phyloP scores from a whole-genome alignment of 1,140 invertebrate species.

The Euwallacea similis region DNA sequence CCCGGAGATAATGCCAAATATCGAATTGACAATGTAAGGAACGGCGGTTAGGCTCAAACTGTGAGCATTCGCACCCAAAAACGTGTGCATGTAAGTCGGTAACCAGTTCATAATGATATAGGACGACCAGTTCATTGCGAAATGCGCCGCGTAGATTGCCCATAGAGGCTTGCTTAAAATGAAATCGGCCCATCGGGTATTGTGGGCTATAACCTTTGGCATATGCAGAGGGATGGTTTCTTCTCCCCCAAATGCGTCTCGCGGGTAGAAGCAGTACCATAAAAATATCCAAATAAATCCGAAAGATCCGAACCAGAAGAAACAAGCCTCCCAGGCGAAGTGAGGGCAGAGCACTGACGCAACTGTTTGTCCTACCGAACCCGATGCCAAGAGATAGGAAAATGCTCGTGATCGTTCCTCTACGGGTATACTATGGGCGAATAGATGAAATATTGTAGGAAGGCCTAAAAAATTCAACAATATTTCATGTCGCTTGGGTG shows the following conservation, averaged over 20 bases:
- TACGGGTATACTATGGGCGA: constrained; percentile 73
- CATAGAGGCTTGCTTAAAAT: constrained; percentile 73
- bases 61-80: constrained; percentile 69
- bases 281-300: constrained; percentile 72
- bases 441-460: constrained; percentile 80
- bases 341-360: constrained; percentile 72
- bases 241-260: constrained; percentile 57
- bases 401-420: constrained; percentile 77
- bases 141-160: constrained; percentile 79
- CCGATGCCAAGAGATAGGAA: constrained; percentile 74
- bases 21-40: constrained; percentile 76
- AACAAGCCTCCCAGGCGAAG: constrained; percentile 70
- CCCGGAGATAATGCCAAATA: constrained; percentile 72
- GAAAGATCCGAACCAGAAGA: constrained; percentile 72
- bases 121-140: constrained; percentile 84
- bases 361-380: constrained; percentile 76
- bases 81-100: constrained; percentile 72
- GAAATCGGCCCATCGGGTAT: constrained; percentile 68
- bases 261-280: constrained; percentile 68
- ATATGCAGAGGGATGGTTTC: constrained; percentile 69
- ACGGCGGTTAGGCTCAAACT: constrained; percentile 77
- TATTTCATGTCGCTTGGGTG: too few relatives aligned
- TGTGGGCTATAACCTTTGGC: constrained; percentile 62
- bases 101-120: constrained; percentile 87
- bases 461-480: constrained; percentile 59